Evolutionary conservation across 2,113 vertebrate genomes (phyloP).

Genomic region (Callorhinus ursinus): DNA sequence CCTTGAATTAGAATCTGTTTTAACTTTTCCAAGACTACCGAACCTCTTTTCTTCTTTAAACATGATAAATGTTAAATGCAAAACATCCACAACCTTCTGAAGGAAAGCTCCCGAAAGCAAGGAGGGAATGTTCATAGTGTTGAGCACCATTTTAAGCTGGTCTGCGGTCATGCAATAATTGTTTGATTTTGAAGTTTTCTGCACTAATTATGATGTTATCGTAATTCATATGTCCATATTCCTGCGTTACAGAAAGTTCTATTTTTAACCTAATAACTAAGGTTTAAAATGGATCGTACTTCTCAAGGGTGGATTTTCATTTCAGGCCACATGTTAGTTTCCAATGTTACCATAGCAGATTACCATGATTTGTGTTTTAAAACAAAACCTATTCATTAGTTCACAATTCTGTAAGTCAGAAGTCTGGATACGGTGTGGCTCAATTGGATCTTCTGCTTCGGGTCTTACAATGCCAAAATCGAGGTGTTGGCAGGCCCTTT

Average conservation of each 20-base stretch:
- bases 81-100: neutral
- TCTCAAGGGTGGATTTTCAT: conserved; percentile 13
- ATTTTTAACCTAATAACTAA: conserved; percentile 50
- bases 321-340: conserved; percentile 9
- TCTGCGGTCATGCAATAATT: neutral
- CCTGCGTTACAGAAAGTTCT: conserved; percentile 23
- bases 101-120: neutral
- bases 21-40: conserved; percentile 3
- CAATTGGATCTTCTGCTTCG: neutral
- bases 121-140: neutral
- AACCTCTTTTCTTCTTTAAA: conserved; percentile 17
- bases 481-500: conserved; percentile 12
- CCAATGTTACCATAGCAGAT: neutral
- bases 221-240: conserved; percentile 26
- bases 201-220: conserved; percentile 24
- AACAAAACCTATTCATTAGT: neutral
- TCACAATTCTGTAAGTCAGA: conserved; percentile 11
- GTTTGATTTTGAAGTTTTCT: conserved; percentile 45
- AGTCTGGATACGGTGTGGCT: neutral
- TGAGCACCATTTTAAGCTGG: neutral
- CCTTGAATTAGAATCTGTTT: conserved; percentile 43
- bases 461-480: neutral
- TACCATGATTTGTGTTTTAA: neutral
- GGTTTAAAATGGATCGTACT: conserved; percentile 49
- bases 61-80: conserved; percentile 13